Conservation (phyloP, 2,888 invertebrate species). For the Rhagium mordax region DNA sequence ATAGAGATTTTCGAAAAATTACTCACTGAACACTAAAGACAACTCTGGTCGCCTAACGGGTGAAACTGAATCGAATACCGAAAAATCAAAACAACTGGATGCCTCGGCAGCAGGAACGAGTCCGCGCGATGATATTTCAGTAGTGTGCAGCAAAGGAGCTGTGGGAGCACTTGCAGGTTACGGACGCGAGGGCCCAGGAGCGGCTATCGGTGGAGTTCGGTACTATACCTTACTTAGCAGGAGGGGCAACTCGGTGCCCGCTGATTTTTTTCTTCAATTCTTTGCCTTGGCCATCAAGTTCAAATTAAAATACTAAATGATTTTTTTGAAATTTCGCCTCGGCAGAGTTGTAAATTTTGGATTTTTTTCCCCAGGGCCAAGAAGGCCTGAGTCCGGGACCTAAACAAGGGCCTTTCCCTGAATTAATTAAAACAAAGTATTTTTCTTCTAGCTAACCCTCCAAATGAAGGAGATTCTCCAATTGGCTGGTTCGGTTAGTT, state of each 20-base stretch:
- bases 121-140: conserved; percentile 43
- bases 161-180: not conserved
- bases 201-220: conserved; percentile 26
- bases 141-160: conserved; percentile 16
- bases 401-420: too few species aligned
- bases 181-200: conserved; percentile 11
- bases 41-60: conserved; percentile 28
- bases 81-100: conserved; percentile 46
- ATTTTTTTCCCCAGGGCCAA: too few species aligned
- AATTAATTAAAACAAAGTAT: too few species aligned
- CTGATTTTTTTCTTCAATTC: not conserved
- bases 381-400: too few species aligned
- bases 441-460: too few species aligned
- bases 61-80: conserved; percentile 32
- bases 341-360: too few species aligned
- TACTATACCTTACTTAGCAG: conserved; percentile 15
- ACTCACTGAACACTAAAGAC: conserved; percentile 40
- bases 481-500: too few species aligned
- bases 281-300: too few species aligned
- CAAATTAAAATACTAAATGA: too few species aligned
- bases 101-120: conserved; percentile 41
- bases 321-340: not conserved
- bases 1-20: conserved; percentile 21
- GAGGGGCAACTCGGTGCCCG: conserved; percentile 18
- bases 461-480: too few species aligned